These are phyloP conservation scores for Sminthurides bifidus DNA, from an alignment of 1,140 invertebrate species.

Conservation along the genomic window DNA sequence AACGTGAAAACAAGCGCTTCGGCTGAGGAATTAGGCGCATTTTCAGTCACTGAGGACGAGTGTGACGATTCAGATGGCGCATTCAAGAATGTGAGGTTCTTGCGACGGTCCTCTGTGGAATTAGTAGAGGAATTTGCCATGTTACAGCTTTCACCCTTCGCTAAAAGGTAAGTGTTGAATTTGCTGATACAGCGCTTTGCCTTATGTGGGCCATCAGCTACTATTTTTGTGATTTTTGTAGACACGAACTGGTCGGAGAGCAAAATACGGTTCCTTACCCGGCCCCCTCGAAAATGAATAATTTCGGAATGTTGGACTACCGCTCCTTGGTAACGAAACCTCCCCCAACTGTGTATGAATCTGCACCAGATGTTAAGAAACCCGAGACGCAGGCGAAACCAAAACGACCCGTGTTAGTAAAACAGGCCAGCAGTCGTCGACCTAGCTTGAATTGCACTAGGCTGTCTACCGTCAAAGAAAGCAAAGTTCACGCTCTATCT, in stretches of 20 bases:
- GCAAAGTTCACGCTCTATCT: too few relatives aligned
- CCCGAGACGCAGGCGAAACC: too few relatives aligned
- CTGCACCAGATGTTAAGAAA: too few relatives aligned
- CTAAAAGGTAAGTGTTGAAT: neutral
- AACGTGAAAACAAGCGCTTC: neutral
- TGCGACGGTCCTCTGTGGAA: neutral
- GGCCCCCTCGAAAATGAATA: too few relatives aligned
- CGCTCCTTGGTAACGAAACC: too few relatives aligned
- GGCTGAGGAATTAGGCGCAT: neutral
- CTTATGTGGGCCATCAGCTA: neutral
- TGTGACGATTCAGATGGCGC: constrained; percentile 18
- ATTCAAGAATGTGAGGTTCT: constrained; percentile 5
- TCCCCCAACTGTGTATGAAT: too few relatives aligned
- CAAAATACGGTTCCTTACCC: neutral
- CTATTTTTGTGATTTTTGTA: neutral
- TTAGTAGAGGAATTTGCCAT: constrained; percentile 2
- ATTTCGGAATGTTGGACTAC: too few relatives aligned
- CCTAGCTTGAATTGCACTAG: too few relatives aligned
- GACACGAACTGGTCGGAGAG: neutral
- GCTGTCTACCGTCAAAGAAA: too few relatives aligned
- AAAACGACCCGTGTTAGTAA: too few relatives aligned
- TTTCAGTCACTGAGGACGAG: constrained; percentile 20
- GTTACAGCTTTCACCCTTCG: neutral
- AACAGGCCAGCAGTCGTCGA: too few relatives aligned
- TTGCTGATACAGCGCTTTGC: neutral